phyloP scores from a whole-genome alignment of 2,888 invertebrate genomes.

The Thereva unica region DNA sequence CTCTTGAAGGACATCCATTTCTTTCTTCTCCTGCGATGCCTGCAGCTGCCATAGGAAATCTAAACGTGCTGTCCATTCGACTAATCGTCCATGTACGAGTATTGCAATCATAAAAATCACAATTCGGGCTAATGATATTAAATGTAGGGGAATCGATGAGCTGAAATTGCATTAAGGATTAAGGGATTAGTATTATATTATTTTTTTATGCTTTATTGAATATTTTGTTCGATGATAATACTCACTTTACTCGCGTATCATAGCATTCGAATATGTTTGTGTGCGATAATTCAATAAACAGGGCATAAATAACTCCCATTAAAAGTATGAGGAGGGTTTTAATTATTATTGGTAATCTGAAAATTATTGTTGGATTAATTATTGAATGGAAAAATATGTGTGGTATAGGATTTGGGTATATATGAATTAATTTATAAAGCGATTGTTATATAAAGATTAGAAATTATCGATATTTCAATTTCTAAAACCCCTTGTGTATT shows the following conservation, averaged over 20 bases:
- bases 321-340: constrained; percentile 77
- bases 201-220: neutral
- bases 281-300: constrained; percentile 82
- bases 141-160: constrained; percentile 76
- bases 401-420: neutral
- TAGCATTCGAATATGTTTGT: constrained; percentile 79
- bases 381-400: constrained; percentile 19
- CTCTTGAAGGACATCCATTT: constrained; percentile 91
- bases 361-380: neutral
- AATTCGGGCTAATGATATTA: constrained; percentile 77
- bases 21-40: constrained; percentile 87
- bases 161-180: constrained; percentile 52
- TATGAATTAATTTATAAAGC: no score
- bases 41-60: constrained; percentile 84
- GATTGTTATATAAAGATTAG: no score
- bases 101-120: constrained; percentile 82
- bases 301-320: constrained; percentile 78
- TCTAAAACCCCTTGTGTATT: no score
- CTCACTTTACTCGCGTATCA: constrained; percentile 73
- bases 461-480: no score
- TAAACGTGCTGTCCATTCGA: constrained; percentile 88
- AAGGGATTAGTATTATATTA: constrained; percentile 21
- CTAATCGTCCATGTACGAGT: constrained; percentile 77
- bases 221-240: neutral
- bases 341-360: constrained; percentile 75